A percentile compares a stretch with the other conserved stretches of the same genome.
phyloP scores from a whole-genome alignment of 2,113 vertebrate genomes.

The Chlamydotis undulata region DNA sequence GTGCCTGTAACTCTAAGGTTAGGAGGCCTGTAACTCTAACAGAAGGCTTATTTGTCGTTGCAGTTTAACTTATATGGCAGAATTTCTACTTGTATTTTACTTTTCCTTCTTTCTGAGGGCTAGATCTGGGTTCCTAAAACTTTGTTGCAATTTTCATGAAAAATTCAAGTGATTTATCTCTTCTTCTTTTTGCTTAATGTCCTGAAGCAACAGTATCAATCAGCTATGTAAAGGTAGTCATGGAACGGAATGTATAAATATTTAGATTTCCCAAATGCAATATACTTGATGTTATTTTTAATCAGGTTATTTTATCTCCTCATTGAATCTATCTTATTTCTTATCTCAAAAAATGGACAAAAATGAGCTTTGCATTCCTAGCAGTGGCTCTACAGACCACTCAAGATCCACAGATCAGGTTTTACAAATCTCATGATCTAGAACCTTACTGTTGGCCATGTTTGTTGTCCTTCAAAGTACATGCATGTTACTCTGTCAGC shows the following conservation, averaged over 20 bases:
- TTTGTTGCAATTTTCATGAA: not conserved
- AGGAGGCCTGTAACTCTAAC: not conserved
- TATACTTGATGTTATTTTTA: not conserved
- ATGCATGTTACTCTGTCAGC: not conserved
- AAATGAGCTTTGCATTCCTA: not conserved
- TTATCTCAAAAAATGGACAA: not conserved
- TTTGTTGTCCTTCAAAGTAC: not conserved
- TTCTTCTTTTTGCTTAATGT: not conserved
- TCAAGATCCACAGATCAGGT: not conserved
- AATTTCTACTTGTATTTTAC: not conserved
- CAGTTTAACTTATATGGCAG: not conserved
- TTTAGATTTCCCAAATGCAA: not conserved
- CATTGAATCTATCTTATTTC: not conserved
- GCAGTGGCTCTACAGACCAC: conserved; percentile 6
- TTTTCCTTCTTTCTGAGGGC: not conserved
- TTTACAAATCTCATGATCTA: not conserved
- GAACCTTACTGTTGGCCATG: not conserved
- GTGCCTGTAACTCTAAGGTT: not conserved
- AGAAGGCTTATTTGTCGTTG: not conserved
- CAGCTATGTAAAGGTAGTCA: not conserved
- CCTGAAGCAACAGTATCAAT: not conserved
- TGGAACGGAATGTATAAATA: not conserved
- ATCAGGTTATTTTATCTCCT: not conserved
- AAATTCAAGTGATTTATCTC: not conserved
- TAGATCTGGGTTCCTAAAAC: not conserved